phyloP scores from a whole-genome alignment of 2,797 vertebrate genomes.

The Strix occidentalis region DNA sequence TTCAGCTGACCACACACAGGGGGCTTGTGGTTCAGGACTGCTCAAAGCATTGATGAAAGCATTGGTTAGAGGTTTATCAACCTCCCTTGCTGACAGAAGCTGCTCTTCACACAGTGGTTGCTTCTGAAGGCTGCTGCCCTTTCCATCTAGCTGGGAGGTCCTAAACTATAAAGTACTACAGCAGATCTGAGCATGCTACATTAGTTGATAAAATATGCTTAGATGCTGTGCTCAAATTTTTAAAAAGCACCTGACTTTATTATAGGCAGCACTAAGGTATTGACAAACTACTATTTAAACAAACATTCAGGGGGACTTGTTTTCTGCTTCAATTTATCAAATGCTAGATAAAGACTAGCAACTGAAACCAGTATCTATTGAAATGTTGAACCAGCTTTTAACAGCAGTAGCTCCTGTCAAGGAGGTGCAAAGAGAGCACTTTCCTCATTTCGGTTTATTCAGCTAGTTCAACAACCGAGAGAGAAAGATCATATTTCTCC shows the following conservation, averaged over 20 bases:
- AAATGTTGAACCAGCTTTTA: background rate
- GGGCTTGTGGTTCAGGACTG: background rate
- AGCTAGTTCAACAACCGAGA: background rate
- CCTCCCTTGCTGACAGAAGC: background rate
- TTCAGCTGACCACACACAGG: accelerated
- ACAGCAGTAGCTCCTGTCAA: background rate
- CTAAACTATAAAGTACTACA: background rate
- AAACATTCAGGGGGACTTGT: background rate
- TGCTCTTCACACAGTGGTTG: background rate
- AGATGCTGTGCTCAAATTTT: background rate
- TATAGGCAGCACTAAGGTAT: background rate
- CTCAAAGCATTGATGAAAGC: background rate
- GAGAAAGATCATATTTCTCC: background rate
- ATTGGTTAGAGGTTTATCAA: no score
- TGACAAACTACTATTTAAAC: background rate
- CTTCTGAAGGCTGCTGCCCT: background rate
- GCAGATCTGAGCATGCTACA: background rate
- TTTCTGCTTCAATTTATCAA: background rate
- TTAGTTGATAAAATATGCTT: background rate
- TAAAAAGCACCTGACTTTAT: background rate
- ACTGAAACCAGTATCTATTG: background rate
- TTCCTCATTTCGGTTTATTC: background rate
- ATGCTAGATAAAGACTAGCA: background rate
- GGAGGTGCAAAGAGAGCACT: background rate
- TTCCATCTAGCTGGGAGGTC: background rate